Evolutionary conservation across 1,140 invertebrate genomes (phyloP).

Genomic region (Carcinoscorpius rotundicauda): DNA sequence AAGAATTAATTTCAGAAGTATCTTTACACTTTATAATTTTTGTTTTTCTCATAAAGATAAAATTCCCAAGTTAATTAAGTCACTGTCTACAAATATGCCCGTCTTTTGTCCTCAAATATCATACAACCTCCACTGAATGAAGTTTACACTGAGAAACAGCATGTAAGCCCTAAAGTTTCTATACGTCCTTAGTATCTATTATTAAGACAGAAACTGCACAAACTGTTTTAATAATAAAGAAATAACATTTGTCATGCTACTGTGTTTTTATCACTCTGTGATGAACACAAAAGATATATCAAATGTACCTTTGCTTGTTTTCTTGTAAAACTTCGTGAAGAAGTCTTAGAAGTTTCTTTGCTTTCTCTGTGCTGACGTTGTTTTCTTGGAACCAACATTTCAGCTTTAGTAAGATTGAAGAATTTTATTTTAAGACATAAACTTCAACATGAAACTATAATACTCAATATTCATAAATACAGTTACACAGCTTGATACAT

Average conservation of each 20-base stretch:
- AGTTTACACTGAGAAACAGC: neutral
- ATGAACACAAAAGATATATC: neutral
- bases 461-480: neutral
- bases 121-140: neutral
- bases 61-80: too few relatives aligned
- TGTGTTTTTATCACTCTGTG: too few relatives aligned
- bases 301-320: conserved; percentile 46
- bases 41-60: too few relatives aligned
- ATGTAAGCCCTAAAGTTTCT: neutral
- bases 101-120: too few relatives aligned
- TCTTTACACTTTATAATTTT: too few relatives aligned
- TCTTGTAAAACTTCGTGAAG: conserved; percentile 74
- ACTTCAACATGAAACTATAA: neutral
- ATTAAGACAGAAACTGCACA: too few relatives aligned
- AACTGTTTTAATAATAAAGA: too few relatives aligned
- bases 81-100: too few relatives aligned
- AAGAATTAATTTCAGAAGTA: too few relatives aligned
- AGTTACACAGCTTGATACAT: too few relatives aligned
- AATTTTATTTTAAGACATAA: too few relatives aligned
- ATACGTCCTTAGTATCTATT: neutral
- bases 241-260: too few relatives aligned
- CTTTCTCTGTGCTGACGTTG: conserved; percentile 71
- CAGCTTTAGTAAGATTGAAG: conserved; percentile 33
- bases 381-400: conserved; percentile 72
- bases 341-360: conserved; percentile 79